These are phyloP conservation scores for Nemopilema nomurai DNA, from an alignment of 30 jellyfish, hydroid and myxozoan genomes.

Conservation along the genomic window DNA sequence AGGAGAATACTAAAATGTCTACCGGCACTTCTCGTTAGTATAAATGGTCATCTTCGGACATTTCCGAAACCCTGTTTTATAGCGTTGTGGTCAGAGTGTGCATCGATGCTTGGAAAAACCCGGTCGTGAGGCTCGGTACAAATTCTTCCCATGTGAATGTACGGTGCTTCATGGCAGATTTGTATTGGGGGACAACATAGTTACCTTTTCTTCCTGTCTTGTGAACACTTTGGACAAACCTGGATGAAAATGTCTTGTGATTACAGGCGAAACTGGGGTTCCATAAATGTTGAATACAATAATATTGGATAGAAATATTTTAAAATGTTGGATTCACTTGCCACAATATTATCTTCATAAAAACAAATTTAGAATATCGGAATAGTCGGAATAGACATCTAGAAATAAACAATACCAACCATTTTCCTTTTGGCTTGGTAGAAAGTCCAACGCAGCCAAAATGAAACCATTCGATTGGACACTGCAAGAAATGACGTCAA, in stretches of 20 bases:
- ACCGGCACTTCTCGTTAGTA: too few species aligned
- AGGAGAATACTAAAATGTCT: too few species aligned
- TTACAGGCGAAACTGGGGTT: background rate
- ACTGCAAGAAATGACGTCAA: conserved; percentile 70
- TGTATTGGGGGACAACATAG: background rate
- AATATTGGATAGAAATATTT: too few species aligned
- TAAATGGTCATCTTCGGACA: too few species aligned
- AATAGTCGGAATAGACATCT: background rate
- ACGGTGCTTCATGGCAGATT: background rate
- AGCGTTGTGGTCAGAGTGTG: too few species aligned
- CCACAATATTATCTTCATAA: too few species aligned
- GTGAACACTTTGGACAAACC: conserved; percentile 85
- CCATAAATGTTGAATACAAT: background rate
- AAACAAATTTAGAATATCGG: too few species aligned
- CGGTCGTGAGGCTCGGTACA: background rate
- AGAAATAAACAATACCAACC: conserved; percentile 46
- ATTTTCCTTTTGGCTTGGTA: conserved; percentile 96
- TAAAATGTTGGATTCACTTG: too few species aligned
- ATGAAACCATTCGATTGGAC: conserved; percentile 98
- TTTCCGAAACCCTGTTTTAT: too few species aligned
- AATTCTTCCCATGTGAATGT: background rate
- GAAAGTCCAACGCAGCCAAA: conserved; percentile 95
- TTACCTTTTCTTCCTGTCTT: conserved; percentile 63
- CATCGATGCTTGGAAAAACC: background rate
- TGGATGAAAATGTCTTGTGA: background rate